Base-by-base conservation (phyloP, 2,113 vertebrate genomes). In the Zosterops borbonicus region DNA sequence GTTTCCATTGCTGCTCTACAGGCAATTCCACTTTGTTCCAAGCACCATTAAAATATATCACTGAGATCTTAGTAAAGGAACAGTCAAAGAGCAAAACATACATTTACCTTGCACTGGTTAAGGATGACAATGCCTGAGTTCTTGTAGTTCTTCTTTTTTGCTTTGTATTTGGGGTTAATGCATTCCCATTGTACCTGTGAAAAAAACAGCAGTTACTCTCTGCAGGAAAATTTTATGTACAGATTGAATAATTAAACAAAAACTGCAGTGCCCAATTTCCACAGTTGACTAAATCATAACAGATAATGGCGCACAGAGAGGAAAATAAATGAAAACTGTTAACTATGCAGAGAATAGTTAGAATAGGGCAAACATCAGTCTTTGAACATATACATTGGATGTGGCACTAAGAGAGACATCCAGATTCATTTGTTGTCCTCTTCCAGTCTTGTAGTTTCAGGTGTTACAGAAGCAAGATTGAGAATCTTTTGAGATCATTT, bases 131-230 rank as follows among this genome's bases (percentile, higher is more conserved):
- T 99, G 96, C 99, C 99, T 20, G 99, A 99, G 97, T 99, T 99
- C 98, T 98, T 99, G 96, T 99, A 99, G 68, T 99, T 99, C 98
- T 99, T 99, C 98, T 99, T 99, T 98, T 99, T 99, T 42, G 98
- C 98, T 97, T 98, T 99, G 97, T 99, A 99, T 94, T 99, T 99
- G 63, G 99, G 98, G 83, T 99, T 99, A 69, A 99, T 98, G 95
- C 99, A 99, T 41, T 99, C 99, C 99, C 99, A 99, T 92, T 99
- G 99, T 49, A 99, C 99, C 99, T 99, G 97, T 71, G 70, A 90
- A 83, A 91, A 86, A 68, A 78, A 92, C 0, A 96, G 78, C 47
- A 89, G 28, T 83, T 63, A 86, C 9, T 50, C n/a, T 28, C 44
- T 95, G 85, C 94, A 76, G 73, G 56, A 39, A 76, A 91, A 87